A percentile compares a stretch with the other conserved stretches of the same genome.
phyloP scores from a whole-genome alignment of 2,113 vertebrate species.

The Mesocricetus auratus region DNA sequence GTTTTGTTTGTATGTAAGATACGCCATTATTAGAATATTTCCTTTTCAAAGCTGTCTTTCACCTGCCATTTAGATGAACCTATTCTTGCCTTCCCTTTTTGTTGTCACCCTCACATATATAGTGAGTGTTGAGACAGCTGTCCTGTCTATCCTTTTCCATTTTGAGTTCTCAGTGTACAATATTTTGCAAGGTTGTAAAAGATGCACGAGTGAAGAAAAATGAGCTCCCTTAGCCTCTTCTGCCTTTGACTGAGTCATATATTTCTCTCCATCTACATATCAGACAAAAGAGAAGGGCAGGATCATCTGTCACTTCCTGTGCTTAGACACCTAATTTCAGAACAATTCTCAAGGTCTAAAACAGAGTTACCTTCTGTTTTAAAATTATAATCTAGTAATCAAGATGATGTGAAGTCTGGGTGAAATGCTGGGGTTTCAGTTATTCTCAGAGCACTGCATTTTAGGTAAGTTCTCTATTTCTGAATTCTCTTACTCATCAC shows the following conservation, averaged over 20 bases:
- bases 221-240: slow-evolving; percentile 53
- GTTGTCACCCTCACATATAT: not conserved
- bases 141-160: not conserved
- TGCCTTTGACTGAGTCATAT: slow-evolving; percentile 66
- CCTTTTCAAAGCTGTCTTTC: not conserved
- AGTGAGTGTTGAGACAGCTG: not conserved
- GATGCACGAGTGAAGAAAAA: slow-evolving; percentile 66
- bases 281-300: slow-evolving; percentile 60
- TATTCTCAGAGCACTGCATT: slow-evolving; percentile 54
- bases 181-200: slow-evolving; percentile 66
- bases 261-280: slow-evolving; percentile 46
- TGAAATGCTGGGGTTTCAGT: slow-evolving; percentile 63
- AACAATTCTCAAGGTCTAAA: slow-evolving; percentile 47
- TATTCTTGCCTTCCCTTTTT: slow-evolving; percentile 15
- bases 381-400: slow-evolving; percentile 65
- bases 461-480: slow-evolving; percentile 53
- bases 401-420: not conserved
- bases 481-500: slow-evolving; percentile 58
- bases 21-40: not conserved
- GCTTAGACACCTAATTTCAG: slow-evolving; percentile 68
- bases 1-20: not conserved
- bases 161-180: slow-evolving; percentile 54
- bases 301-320: slow-evolving; percentile 63
- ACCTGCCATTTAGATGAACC: not conserved
- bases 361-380: slow-evolving; percentile 62